Conservation (phyloP, 2,797 vertebrate species). For the Onychomys torridus region DNA sequence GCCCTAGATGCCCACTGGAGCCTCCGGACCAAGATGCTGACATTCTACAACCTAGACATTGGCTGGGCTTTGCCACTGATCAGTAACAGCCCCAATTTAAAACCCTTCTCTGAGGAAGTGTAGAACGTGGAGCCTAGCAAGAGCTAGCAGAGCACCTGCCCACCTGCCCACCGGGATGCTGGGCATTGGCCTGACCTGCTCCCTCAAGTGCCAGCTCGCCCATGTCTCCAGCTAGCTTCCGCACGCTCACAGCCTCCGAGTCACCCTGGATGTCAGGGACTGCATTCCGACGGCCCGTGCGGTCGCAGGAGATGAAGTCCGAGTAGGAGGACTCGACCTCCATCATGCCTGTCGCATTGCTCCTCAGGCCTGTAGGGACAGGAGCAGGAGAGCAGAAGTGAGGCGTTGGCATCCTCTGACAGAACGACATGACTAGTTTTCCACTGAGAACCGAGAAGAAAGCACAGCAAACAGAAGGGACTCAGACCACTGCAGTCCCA, state of each 20-base stretch:
- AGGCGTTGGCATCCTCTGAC: not conserved
- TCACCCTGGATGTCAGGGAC: conserved; percentile 95
- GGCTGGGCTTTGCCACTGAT: not conserved
- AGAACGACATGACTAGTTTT: not conserved
- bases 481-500: not conserved
- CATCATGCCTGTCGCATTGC: conserved; percentile 95
- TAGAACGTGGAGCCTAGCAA: not conserved
- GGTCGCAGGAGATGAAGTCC: conserved; percentile 97
- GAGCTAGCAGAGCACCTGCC: not conserved
- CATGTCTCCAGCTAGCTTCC: conserved; percentile 93
- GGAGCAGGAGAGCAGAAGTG: not conserved
- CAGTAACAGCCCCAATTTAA: not conserved
- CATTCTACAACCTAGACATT: not conserved
- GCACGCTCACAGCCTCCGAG: conserved; percentile 88
- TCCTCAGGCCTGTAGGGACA: conserved; percentile 68
- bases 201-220: conserved; percentile 89
- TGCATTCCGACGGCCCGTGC: conserved; percentile 97
- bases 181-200: conserved; percentile 81
- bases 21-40: not conserved
- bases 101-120: not conserved
- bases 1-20: not conserved
- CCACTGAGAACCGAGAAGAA: not conserved
- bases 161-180: no score
- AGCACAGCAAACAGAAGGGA: not conserved
- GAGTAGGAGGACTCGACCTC: conserved; percentile 97